Conservation (phyloP, 2,113 vertebrate species). For the Sebastes fasciatus region DNA sequence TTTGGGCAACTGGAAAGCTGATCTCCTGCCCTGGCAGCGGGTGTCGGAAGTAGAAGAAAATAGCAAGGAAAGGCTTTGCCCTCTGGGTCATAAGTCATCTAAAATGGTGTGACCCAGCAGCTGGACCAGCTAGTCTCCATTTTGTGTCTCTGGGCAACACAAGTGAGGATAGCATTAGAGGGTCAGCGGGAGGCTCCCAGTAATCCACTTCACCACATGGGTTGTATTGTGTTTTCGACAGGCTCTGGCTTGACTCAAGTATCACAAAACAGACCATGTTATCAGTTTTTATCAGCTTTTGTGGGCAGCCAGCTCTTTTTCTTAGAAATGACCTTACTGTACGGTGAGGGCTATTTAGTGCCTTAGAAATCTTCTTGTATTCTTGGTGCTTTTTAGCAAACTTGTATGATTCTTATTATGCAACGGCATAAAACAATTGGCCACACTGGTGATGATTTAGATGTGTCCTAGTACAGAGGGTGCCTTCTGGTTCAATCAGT, state of each 20-base stretch:
- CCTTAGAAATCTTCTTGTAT: not conserved
- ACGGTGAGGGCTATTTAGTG: not conserved
- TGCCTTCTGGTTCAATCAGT: not conserved
- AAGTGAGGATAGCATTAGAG: slow-evolving; percentile 22
- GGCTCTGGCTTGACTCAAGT: not conserved
- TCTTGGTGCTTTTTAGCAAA: not conserved
- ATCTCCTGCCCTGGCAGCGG: slow-evolving; percentile 38
- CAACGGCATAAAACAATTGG: not conserved
- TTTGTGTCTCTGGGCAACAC: slow-evolving; percentile 4
- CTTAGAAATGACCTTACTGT: not conserved
- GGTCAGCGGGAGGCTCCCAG: not conserved
- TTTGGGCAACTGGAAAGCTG: slow-evolving; percentile 53
- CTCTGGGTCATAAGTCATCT: slow-evolving; percentile 66
- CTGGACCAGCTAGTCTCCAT: slow-evolving; percentile 40
- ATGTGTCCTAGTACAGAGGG: not conserved
- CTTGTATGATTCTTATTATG: not conserved
- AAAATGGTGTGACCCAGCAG: slow-evolving; percentile 54
- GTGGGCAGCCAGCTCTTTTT: not conserved
- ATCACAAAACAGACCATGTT: slow-evolving; percentile 12
- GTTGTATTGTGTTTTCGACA: slow-evolving; percentile 18
- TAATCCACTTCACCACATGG: not conserved
- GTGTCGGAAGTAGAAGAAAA: slow-evolving; percentile 66
- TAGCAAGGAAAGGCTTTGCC: slow-evolving; percentile 52
- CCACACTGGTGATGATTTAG: not conserved
- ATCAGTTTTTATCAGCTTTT: slow-evolving; percentile 5